Evolutionary conservation across 2,797 vertebrate species (phyloP), one percentile per base, ranked within the genome.

Genomic region (Amblyopsis hoosieri): DNA sequence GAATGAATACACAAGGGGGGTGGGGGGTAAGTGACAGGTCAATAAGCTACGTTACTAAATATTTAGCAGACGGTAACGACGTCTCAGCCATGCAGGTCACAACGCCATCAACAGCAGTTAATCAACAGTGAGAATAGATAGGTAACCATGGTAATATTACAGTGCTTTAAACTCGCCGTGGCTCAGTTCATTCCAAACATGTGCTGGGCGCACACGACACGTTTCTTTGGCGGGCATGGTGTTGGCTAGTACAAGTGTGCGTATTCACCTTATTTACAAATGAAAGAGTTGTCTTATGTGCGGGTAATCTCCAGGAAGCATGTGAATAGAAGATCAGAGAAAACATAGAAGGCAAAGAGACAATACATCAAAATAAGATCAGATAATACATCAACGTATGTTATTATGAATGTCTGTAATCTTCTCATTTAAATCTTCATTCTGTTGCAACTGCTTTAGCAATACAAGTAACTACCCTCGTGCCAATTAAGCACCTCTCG

Each of bases 11-110:
- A 37, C 7, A 37, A 8, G 19, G 70, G 31, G 57, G 80, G 64
- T 15, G 70, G 31, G 57, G 80, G 64, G 1, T 62, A 45, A 71
- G 67, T 33, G 59, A 48, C 2, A 14, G 66, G 74, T 72, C 65
- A 3, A 50, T 37, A 75, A 60, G 52, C 4, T 54, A 31, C 19
- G 29, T 47, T 62, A 61, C 13, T 62, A 57, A 54, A 72, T n/a
- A 45, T 6, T 12, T 54, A 64, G 62, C 72, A 70, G 60, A 31
- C 64, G 48, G 23, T 23, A 13, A 67, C 51, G 14, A 65, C 23
- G 55, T 62, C 72, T 57, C 48, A 75, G 78, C 78, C 83, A 86
- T 83, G 86, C 86, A 83, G 69, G 67, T 63, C 17, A 14, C 33
- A 77, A 73, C 72, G 64, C 66, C 64, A 64, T 54, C 69, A 51